Evolutionary conservation across 2,113 vertebrate species (phyloP), one percentile per base, ranked within the genome.

Genomic region (Balaenoptera acutorostrata): DNA sequence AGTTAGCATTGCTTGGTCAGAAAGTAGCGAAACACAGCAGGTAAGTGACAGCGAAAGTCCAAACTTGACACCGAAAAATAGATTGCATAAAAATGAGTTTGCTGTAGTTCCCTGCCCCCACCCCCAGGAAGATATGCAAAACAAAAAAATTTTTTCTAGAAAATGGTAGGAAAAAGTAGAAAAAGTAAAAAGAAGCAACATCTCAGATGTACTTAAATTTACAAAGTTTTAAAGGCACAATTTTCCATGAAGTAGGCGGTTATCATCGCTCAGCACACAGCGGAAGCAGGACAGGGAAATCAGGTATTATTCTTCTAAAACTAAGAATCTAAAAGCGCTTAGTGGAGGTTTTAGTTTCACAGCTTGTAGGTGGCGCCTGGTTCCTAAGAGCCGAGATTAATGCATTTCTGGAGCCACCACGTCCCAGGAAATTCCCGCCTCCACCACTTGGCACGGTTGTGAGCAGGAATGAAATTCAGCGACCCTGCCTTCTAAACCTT

Each of bases 1-100:
- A 99, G 99, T 99, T 99, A 99, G 99, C 99, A 98, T 98, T 98
- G 99, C 99, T 99, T 98, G 98, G 99, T 99, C 99, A 99, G 99
- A 99, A 99, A 99, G 98, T 97, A 99, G 99, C 98, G 98, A 99
- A 98, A 99, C 96, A 98, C 98, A 99, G 98, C 99, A 98, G 98
- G 98, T 98, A 98, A 98, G 98, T 98, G 98, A 98, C 97, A 98
- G 97, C 92, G 82, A 93, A 98, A 97, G 97, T 98, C 97, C 68
- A 95, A 98, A 98, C 98, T 98, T 96, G 95, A 98, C 97, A 98
- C 98, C 89, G 95, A 98, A 98, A 99, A 98, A 98, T 97, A 99
- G 97, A 98, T 95, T 97, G 97, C 97, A 97, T 98, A 98, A 98
- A 98, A 99, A 98, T 20, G 86, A 95, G 92, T 93, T 98, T 97